Conservation (phyloP, 2,113 vertebrate species). For the Corvus cornix region DNA sequence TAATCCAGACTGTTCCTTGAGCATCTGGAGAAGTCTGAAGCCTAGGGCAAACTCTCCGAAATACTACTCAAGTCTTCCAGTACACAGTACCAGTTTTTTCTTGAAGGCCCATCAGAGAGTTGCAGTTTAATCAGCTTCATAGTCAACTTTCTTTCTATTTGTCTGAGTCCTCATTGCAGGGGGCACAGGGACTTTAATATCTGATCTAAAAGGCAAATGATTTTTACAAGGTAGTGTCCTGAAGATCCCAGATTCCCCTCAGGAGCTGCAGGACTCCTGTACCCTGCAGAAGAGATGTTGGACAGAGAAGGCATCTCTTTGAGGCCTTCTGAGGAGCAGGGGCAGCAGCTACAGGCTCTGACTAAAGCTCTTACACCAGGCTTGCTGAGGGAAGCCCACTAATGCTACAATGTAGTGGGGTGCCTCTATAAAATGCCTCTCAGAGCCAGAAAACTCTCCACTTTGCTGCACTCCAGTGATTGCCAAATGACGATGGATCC, state of each 20-base stretch:
- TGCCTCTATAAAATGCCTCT: neutral
- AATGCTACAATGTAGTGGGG: neutral
- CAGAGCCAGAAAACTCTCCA: neutral
- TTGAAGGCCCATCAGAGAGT: neutral
- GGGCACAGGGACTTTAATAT: neutral
- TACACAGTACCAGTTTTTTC: neutral
- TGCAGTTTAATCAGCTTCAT: neutral
- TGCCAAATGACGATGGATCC: rapidly evolving
- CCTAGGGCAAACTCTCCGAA: neutral
- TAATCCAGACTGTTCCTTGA: neutral
- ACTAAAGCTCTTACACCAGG: neutral
- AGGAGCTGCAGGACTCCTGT: neutral
- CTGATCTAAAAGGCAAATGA: neutral
- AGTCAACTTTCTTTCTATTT: neutral
- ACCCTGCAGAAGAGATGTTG: neutral
- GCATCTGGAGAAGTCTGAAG: neutral
- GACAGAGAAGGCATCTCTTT: neutral
- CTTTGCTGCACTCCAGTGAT: neutral
- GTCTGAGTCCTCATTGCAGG: neutral
- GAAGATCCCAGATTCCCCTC: neutral
- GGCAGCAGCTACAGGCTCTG: neutral
- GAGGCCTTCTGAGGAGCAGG: neutral
- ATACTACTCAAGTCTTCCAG: neutral
- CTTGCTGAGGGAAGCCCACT: neutral
- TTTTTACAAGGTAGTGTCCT: neutral